Evolutionary conservation across 2,888 invertebrate species (phyloP).

Genomic region (Imbricaverruca yamaguchii): DNA sequence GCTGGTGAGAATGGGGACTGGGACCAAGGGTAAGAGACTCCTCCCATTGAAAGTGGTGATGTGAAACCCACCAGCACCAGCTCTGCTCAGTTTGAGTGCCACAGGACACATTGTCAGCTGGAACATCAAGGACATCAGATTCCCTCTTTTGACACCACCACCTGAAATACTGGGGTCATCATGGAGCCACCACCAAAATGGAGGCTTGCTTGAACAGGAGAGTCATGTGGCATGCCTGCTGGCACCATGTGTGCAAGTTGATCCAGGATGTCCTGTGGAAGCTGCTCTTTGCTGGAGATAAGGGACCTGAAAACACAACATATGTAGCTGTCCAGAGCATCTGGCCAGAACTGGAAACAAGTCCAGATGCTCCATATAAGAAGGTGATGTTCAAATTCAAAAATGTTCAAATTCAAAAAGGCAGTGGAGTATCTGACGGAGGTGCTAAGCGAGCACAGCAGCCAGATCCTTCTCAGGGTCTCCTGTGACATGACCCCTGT

Average conservation of each 20-base stretch:
- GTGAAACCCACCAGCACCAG: not conserved
- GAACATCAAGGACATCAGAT: not conserved
- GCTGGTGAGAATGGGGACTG: not conserved
- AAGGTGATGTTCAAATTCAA: not conserved
- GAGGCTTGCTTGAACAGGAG: too few relatives aligned
- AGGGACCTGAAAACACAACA: too few relatives aligned
- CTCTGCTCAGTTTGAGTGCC: not conserved
- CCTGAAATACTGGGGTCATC: not conserved
- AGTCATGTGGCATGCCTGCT: too few relatives aligned
- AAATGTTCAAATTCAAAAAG: not conserved
- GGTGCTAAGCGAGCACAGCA: not conserved
- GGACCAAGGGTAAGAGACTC: not conserved
- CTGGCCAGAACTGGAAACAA: too few relatives aligned
- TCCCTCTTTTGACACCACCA: not conserved
- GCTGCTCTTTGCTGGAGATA: too few relatives aligned
- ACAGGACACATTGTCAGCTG: not conserved
- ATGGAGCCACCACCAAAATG: too few relatives aligned
- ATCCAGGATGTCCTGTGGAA: too few relatives aligned
- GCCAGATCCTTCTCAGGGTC: not conserved
- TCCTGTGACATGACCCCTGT: not conserved
- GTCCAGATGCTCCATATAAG: too few relatives aligned
- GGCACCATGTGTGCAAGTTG: too few relatives aligned
- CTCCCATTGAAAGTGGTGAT: not conserved
- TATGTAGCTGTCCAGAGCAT: too few relatives aligned
- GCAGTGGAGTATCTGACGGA: not conserved